Percentiles rank a stretch among this genome's conserved stretches.
These are phyloP conservation scores for Psittacula echo DNA, from an alignment of 2,797 vertebrate species.

Conservation along the genomic window DNA sequence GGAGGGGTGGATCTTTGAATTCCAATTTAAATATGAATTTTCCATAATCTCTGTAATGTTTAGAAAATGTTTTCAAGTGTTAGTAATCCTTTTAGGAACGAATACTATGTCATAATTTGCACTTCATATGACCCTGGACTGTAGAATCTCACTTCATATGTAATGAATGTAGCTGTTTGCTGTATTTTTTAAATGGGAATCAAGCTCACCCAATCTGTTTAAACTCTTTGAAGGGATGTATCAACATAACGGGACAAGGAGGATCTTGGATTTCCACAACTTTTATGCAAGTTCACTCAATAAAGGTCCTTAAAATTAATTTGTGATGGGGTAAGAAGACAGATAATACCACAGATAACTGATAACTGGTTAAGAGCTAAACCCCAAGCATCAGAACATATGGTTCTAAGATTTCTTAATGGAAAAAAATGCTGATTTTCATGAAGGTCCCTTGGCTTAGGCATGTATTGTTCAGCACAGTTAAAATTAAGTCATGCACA, in stretches of 20 bases:
- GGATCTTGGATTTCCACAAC: not conserved
- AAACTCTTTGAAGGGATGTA: not conserved
- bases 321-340: not conserved
- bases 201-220: not conserved
- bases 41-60: not conserved
- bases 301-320: not conserved
- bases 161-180: not conserved
- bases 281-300: not conserved
- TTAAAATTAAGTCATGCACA: not conserved
- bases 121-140: not conserved
- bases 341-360: not conserved
- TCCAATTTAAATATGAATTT: not conserved
- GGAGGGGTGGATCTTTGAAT: not conserved
- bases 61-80: not conserved
- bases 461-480: not conserved
- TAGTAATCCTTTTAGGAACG: not conserved
- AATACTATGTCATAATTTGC: not conserved
- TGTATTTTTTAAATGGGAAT: not conserved
- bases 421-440: not conserved
- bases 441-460: not conserved
- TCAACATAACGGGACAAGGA: not conserved
- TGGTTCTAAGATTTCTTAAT: not conserved
- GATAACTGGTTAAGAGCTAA: not conserved
- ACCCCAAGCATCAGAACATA: not conserved
- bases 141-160: not conserved